These are phyloP conservation scores for Centropristis striata DNA, from an alignment of 2,113 vertebrate species.

Conservation along the genomic window DNA sequence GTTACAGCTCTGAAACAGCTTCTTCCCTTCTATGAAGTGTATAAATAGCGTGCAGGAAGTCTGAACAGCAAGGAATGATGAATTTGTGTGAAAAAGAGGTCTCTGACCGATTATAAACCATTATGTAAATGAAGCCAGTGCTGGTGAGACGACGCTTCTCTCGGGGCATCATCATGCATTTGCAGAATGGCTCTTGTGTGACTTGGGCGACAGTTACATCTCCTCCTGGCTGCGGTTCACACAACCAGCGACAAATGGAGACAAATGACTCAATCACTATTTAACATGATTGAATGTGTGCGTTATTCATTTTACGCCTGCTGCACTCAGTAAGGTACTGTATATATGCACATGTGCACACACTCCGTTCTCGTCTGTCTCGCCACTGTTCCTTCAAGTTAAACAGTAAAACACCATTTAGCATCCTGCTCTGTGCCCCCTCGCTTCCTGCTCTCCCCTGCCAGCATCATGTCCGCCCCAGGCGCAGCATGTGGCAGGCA, in stretches of 20 bases:
- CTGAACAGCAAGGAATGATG: slow-evolving; percentile 1
- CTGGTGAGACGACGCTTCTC: slow-evolving; percentile 17
- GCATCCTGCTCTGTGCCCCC: slow-evolving; percentile 36
- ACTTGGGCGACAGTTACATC: slow-evolving; percentile 4
- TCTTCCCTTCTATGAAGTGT: neutral
- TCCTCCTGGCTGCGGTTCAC: slow-evolving; percentile 22
- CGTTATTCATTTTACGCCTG: neutral
- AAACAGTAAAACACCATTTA: slow-evolving; percentile 45
- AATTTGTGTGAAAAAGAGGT: slow-evolving; percentile 9
- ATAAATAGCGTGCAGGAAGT: neutral
- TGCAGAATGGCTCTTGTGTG: slow-evolving; percentile 24
- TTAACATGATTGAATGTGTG: slow-evolving; percentile 16
- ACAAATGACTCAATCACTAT: neutral
- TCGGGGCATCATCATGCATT: slow-evolving; percentile 16
- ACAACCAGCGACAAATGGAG: slow-evolving; percentile 7
- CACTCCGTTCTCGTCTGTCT: neutral
- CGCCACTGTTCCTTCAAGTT: slow-evolving; percentile 1
- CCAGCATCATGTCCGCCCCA: slow-evolving; percentile 46
- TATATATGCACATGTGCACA: neutral
- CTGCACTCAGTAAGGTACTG: neutral
- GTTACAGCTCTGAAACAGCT: neutral
- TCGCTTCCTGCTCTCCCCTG: slow-evolving; percentile 38
- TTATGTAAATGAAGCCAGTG: slow-evolving; percentile 40
- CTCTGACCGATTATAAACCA: neutral
- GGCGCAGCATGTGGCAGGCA: slow-evolving; percentile 56